phyloP scores from a whole-genome alignment of 1,140 invertebrate species.

The Pseudomyrmex gracilis region DNA sequence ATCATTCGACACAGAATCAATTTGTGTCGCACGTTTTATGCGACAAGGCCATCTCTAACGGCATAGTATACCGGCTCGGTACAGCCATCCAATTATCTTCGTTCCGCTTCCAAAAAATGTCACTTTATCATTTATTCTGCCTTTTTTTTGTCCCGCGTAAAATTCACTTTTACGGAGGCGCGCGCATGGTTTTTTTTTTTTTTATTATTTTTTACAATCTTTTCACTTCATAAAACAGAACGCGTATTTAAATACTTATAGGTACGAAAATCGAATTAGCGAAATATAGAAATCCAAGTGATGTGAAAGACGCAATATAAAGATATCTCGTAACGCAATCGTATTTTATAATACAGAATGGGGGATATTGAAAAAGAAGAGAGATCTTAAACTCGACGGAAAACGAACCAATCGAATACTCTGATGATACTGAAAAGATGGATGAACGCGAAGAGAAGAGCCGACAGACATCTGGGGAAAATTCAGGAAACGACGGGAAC shows the following conservation, averaged over 20 bases:
- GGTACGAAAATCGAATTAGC: neutral
- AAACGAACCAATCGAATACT: slow-evolving; percentile 45
- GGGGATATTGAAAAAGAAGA: neutral
- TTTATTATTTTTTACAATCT: slow-evolving; percentile 9
- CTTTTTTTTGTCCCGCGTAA: slow-evolving; percentile 26
- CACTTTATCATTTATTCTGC: slow-evolving; percentile 58
- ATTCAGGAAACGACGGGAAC: slow-evolving; percentile 65
- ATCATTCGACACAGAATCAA: slow-evolving; percentile 59
- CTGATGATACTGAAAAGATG: slow-evolving; percentile 44
- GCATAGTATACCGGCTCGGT: slow-evolving; percentile 39
- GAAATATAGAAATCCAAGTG: neutral
- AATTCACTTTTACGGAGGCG: slow-evolving; percentile 22
- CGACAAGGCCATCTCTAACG: slow-evolving; percentile 57
- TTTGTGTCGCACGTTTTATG: slow-evolving; percentile 60
- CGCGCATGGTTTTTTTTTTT: neutral
- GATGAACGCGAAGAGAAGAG: slow-evolving; percentile 14
- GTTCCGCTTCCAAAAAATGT: slow-evolving; percentile 50
- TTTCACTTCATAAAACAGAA: neutral
- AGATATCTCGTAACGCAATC: neutral
- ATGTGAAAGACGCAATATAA: neutral
- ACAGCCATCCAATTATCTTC: slow-evolving; percentile 58
- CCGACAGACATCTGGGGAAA: slow-evolving; percentile 47
- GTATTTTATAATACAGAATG: slow-evolving; percentile 9
- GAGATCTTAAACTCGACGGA: neutral
- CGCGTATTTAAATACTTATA: neutral